Evolutionary conservation across 2,797 vertebrate species (phyloP), one percentile per base, ranked within the genome.

Genomic region (Gambelia wislizenii): DNA sequence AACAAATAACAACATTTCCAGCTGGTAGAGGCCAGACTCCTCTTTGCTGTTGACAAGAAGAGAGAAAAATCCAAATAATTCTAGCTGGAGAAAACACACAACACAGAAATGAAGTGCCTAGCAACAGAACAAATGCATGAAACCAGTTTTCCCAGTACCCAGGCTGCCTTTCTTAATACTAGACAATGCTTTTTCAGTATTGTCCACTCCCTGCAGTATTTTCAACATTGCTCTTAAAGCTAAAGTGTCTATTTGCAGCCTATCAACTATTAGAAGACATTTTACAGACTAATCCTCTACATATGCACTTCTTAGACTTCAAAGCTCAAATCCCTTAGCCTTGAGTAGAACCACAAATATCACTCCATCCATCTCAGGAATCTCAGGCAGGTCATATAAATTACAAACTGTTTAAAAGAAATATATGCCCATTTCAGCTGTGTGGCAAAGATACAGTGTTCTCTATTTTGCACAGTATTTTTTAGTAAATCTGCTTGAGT

Each of bases 41-140:
- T 74, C 33, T 67, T 87, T 87, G 77, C 39, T 72, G 39, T 87
- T 87, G 64, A 52, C 77, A 42, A 70, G 30, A 80, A 36, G 59
- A 56, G 54, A n/a, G 89, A 42, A 75, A 2, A 86, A 85, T 36
- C 83, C 2, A 0, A 6, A 1, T 2, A 3, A 12, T 6, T 56
- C 0, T 56, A 2, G 33, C 44, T 0, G 88, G n/a, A 86, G 88
- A 75, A 49, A 79, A 77, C 75, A 90, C 39, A 69, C n/a, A 75
- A 74, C 42, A 22, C 0, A 7, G n/a, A 67, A 54, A 25, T 83
- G 20, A 85, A 85, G 16, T 61, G 79, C 84, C 30, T 20, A 54
- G 76, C 0, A 0, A 54, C 84, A 64, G 77, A 78, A 12, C 42
- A 10, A 44, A 30, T 25, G 18, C 27, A 7, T 67, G 49, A 42